Evolutionary conservation across 2,888 invertebrate species (phyloP).

Genomic region (Antitype chi): DNA sequence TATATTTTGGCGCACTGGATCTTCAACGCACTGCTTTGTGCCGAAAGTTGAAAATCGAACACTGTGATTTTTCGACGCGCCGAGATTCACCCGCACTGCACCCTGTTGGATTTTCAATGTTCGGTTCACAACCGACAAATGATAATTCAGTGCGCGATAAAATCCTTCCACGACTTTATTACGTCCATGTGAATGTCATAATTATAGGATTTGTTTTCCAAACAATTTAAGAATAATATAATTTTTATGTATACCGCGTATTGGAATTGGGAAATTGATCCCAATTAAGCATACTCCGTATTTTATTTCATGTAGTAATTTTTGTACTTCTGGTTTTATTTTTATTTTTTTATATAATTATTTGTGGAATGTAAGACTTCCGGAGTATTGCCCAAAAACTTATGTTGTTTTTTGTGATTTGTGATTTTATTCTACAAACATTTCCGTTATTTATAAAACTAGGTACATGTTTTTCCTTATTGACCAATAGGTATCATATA

Average conservation of each 20-base stretch:
- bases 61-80: too few relatives aligned
- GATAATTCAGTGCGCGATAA: too few relatives aligned
- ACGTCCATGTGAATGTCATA: too few relatives aligned
- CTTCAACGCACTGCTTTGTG: too few relatives aligned
- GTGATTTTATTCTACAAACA: neutral
- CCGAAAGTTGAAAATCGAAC: too few relatives aligned
- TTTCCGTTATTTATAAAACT: neutral
- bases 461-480: neutral
- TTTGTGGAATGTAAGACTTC: neutral
- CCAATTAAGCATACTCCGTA: conserved; percentile 7
- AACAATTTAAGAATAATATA: neutral
- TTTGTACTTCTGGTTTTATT: neutral
- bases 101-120: too few relatives aligned
- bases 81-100: too few relatives aligned
- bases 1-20: too few relatives aligned
- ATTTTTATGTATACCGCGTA: neutral
- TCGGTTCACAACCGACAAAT: too few relatives aligned
- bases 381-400: too few relatives aligned
- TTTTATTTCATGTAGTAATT: neutral
- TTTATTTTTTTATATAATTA: neutral
- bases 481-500: neutral
- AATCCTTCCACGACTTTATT: too few relatives aligned
- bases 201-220: neutral
- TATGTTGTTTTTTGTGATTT: neutral
- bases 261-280: neutral